Percentiles rank a stretch among this genome's conserved stretches.
phyloP scores from a whole-genome alignment of 2,888 invertebrate genomes.

The Heliconius ismenius region DNA sequence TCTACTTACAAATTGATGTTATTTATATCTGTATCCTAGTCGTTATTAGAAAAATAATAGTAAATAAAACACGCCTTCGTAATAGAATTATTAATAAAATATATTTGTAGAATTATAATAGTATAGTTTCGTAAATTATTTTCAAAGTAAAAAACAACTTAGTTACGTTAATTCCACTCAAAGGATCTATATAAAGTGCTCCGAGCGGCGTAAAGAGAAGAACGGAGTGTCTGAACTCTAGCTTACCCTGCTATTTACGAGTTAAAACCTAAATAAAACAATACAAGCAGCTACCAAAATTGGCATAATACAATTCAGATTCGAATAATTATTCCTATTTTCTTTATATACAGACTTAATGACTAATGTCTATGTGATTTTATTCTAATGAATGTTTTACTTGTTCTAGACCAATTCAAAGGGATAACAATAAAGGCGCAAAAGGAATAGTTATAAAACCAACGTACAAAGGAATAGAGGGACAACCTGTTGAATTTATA shows the following conservation, averaged over 20 bases:
- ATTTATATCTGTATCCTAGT: constrained; percentile 36
- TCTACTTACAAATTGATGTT: constrained; percentile 40
- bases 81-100: not conserved
- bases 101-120: too few relatives aligned
- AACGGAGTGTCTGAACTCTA: too few relatives aligned
- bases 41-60: not conserved
- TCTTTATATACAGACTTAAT: constrained; percentile 15
- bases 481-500: constrained; percentile 97
- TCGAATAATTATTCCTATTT: constrained; percentile 21
- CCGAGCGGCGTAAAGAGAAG: too few relatives aligned
- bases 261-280: not conserved
- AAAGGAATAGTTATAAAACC: constrained; percentile 91
- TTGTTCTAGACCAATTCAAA: constrained; percentile 74
- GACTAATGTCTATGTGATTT: not conserved
- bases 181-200: too few relatives aligned
- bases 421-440: constrained; percentile 89
- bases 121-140: too few relatives aligned
- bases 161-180: too few relatives aligned
- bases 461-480: constrained; percentile 88
- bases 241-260: too few relatives aligned
- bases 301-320: constrained; percentile 11
- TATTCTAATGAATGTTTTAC: constrained; percentile 37
- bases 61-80: not conserved
- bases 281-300: not conserved
- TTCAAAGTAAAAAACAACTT: too few relatives aligned